These are phyloP conservation scores for Anarsia innoxiella DNA, from an alignment of 2,888 invertebrate species.

Conservation along the genomic window DNA sequence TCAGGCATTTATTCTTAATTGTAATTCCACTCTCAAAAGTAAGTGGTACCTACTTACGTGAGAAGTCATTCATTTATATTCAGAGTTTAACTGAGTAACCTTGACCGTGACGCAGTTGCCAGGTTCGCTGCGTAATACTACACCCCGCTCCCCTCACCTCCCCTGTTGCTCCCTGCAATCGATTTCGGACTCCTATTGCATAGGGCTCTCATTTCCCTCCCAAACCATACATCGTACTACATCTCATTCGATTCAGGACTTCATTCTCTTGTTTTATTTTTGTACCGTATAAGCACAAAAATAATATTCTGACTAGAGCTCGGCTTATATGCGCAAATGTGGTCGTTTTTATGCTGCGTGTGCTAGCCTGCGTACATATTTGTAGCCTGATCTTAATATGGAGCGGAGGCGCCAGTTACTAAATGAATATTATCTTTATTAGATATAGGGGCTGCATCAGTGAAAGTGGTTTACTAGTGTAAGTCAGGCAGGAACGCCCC, in stretches of 20 bases:
- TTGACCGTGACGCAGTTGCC: slow-evolving; percentile 52
- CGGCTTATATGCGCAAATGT: too few species aligned
- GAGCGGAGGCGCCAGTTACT: slow-evolving; percentile 11
- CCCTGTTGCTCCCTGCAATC: slow-evolving; percentile 34
- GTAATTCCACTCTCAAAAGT: too few species aligned
- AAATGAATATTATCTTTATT: slow-evolving; percentile 20
- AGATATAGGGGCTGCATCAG: slow-evolving; percentile 31
- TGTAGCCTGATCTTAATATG: slow-evolving; percentile 13
- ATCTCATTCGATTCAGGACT: too few species aligned
- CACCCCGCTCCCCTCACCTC: slow-evolving; percentile 26
- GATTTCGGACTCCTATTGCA: slow-evolving; percentile 30
- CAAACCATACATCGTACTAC: too few species aligned
- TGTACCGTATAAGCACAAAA: too few species aligned
- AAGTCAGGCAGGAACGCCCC: slow-evolving; percentile 38
- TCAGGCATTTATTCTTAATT: too few species aligned
- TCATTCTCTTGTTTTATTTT: too few species aligned
- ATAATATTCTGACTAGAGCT: too few species aligned
- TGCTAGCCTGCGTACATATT: too few species aligned
- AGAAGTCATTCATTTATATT: slow-evolving; percentile 36
- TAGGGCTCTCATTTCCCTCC: too few species aligned
- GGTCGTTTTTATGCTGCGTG: background rate
- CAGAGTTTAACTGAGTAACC: slow-evolving; percentile 51
- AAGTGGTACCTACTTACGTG: too few species aligned
- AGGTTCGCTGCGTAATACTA: slow-evolving; percentile 36
- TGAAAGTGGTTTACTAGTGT: slow-evolving; percentile 50